Evolutionary conservation across 2,113 vertebrate species (phyloP).

Genomic region (Stigmatopora nigra): DNA sequence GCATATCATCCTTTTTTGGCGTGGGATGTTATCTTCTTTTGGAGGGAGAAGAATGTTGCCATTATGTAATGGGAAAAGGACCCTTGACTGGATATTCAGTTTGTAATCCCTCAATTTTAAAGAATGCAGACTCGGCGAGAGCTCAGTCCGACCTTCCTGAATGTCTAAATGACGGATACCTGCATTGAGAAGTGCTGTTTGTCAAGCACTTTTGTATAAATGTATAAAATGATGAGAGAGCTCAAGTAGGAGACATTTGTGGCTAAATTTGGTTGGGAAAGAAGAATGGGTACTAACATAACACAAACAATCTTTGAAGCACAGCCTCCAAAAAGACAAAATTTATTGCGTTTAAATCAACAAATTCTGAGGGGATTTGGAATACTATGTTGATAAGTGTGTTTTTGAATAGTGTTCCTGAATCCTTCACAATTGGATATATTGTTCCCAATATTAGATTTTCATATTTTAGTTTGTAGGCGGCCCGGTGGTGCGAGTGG

Average conservation of each 20-base stretch:
- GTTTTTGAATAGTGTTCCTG: conserved; percentile 17
- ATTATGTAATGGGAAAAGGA: conserved; percentile 42
- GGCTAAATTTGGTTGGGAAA: conserved; percentile 67
- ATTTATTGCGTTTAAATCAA: conserved; percentile 68
- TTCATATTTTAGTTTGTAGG: too few species aligned
- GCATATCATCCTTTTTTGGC: conserved; percentile 24
- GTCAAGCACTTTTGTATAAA: conserved; percentile 25
- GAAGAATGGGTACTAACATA: conserved; percentile 48
- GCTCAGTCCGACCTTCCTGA: conserved; percentile 22
- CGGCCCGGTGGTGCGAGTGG: too few species aligned
- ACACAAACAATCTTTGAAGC: conserved; percentile 42
- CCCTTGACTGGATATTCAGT: conserved; percentile 13
- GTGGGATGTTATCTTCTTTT: conserved; percentile 32
- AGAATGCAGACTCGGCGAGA: conserved; percentile 20
- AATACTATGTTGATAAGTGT: conserved; percentile 53
- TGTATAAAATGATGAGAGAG: conserved; percentile 17
- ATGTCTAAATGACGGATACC: conserved; percentile 29
- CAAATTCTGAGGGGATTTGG: conserved; percentile 50
- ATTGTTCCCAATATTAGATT: too few species aligned
- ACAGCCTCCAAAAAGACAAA: conserved; percentile 28
- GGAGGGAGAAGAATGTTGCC: neutral
- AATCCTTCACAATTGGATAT: conserved; percentile 24
- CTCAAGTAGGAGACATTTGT: conserved; percentile 50
- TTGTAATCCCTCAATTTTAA: conserved; percentile 29
- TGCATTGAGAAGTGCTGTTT: conserved; percentile 35